Evolutionary conservation across 2,888 invertebrate species (phyloP).

Genomic region (Byasa hedistus): DNA sequence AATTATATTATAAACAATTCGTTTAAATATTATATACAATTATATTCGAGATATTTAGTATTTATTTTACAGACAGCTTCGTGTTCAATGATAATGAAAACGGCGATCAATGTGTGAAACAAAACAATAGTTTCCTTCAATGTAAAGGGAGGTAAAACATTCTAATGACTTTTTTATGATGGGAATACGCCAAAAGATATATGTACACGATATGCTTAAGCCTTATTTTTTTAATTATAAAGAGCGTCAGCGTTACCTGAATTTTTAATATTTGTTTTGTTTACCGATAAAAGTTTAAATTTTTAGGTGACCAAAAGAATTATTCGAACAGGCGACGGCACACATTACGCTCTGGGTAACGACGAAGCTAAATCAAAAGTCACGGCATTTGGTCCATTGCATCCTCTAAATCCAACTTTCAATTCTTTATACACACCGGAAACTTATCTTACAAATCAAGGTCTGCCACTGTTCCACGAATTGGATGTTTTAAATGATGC

Average conservation of each 20-base stretch:
- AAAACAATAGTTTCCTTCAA: background rate
- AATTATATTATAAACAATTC: background rate
- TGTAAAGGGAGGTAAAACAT: background rate
- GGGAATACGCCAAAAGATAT: background rate
- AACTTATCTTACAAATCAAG: constrained; percentile 50
- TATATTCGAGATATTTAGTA: background rate
- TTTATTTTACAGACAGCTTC: background rate
- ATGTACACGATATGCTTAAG: background rate
- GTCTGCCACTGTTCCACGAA: constrained; percentile 62
- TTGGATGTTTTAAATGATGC: constrained; percentile 49
- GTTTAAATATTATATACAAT: background rate
- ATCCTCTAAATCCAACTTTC: constrained; percentile 68
- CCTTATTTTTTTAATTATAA: background rate
- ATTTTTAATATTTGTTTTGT: no score
- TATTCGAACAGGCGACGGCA: constrained; percentile 83
- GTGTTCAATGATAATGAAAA: background rate
- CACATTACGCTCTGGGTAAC: constrained; percentile 75
- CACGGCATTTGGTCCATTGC: constrained; percentile 55
- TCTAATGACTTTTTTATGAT: background rate
- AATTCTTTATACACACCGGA: constrained; percentile 50
- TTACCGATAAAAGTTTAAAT: background rate
- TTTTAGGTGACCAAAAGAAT: constrained; percentile 77
- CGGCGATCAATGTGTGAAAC: background rate
- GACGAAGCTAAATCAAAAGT: constrained; percentile 55
- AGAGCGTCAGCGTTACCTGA: no score